Conservation (phyloP, 2,113 vertebrate species). For the Stegastes partitus region DNA sequence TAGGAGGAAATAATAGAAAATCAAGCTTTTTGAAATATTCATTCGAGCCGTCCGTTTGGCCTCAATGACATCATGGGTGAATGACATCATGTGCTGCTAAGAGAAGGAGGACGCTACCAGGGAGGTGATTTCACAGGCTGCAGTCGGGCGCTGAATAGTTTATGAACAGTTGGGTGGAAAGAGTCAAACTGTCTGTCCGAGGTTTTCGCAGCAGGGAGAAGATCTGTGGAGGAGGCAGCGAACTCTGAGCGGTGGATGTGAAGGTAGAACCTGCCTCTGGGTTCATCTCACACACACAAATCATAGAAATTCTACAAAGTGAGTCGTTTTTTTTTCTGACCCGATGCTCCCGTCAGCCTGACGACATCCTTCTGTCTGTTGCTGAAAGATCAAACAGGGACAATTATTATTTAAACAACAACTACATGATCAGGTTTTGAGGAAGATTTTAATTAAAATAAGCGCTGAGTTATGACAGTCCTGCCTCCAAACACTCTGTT, state of each 20-base stretch:
- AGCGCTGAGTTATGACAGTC: too few relatives aligned
- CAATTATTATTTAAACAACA: too few relatives aligned
- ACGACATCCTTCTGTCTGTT: too few relatives aligned
- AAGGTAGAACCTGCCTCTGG: not conserved
- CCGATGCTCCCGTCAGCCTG: too few relatives aligned
- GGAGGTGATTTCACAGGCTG: constrained; percentile 45
- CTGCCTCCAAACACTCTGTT: too few relatives aligned
- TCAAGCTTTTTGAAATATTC: constrained; percentile 12
- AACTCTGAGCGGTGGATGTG: not conserved
- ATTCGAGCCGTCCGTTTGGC: not conserved
- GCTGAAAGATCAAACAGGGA: too few relatives aligned
- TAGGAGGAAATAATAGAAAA: not conserved
- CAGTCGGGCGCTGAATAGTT: constrained; percentile 50
- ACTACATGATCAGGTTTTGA: too few relatives aligned
- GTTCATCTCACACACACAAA: too few relatives aligned
- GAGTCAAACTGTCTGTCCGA: constrained; percentile 34
- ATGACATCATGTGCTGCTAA: constrained; percentile 57
- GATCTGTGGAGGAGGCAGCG: not conserved
- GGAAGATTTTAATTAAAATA: too few relatives aligned
- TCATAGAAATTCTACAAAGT: too few relatives aligned
- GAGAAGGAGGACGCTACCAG: constrained; percentile 44
- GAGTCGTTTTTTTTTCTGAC: too few relatives aligned
- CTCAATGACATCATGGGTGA: constrained; percentile 23
- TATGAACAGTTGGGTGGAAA: constrained; percentile 43
- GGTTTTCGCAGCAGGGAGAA: constrained; percentile 2